Conservation (phyloP, 2,888 invertebrate genomes). For the Tridacna gigas region DNA sequence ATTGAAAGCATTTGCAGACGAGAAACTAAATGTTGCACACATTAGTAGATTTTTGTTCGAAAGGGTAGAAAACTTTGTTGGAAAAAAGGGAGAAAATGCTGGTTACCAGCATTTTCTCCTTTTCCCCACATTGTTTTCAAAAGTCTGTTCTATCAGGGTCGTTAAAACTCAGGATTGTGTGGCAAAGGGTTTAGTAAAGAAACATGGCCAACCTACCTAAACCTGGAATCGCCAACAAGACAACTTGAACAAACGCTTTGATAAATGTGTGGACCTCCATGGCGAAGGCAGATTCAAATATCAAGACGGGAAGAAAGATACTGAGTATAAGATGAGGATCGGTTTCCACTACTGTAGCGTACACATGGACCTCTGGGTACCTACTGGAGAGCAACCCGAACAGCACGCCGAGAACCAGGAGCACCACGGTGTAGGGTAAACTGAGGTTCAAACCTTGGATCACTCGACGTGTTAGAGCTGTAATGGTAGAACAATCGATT, state of each 20-base stretch:
- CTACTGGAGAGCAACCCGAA: conserved; percentile 79
- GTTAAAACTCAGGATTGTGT: no score
- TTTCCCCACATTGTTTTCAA: no score
- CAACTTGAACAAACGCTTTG: conserved; percentile 81
- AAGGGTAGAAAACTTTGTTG: no score
- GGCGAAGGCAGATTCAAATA: conserved; percentile 85
- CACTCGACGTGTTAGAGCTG: conserved; percentile 75
- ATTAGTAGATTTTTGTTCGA: no score
- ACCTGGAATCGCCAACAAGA: conserved; percentile 83
- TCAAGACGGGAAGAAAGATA: conserved; percentile 85
- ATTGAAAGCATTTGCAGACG: no score
- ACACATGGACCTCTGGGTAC: conserved; percentile 67
- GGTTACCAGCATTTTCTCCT: no score
- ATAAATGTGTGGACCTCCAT: conserved; percentile 85
- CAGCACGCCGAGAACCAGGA: conserved; percentile 83
- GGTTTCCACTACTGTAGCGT: conserved; percentile 73
- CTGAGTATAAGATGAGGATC: conserved; percentile 84
- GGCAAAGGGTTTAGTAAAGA: no score
- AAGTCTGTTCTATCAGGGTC: no score
- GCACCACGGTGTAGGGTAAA: conserved; percentile 85
- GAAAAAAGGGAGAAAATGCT: no score
- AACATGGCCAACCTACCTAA: conserved; percentile 72
- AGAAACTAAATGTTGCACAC: no score
- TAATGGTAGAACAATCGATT: conserved; percentile 9
- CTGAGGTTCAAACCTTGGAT: conserved; percentile 71